Percentiles rank a stretch among this genome's conserved stretches.
Conservation (phyloP, 2,113 vertebrate genomes). For the Oxyruncus cristatus region DNA sequence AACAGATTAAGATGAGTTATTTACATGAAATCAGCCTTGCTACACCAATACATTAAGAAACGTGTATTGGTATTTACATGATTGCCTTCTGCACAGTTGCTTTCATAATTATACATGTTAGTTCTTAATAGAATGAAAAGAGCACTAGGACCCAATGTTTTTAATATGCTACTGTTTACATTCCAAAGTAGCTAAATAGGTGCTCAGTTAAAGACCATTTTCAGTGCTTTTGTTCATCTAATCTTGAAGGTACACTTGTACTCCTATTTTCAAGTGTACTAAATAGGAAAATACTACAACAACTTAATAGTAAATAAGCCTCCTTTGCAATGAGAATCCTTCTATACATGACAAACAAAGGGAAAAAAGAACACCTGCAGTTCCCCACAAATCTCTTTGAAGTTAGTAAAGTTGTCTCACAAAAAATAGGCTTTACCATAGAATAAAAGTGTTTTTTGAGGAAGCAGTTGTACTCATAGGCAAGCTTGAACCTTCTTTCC, state of each 20-base stretch:
- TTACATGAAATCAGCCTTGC: conserved; percentile 31
- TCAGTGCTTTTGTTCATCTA: background rate
- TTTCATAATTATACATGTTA: background rate
- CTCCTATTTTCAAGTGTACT: background rate
- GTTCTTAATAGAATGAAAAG: conserved; percentile 2
- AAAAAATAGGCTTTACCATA: background rate
- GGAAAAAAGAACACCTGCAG: background rate
- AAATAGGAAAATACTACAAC: background rate
- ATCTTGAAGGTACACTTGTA: background rate
- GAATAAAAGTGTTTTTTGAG: background rate
- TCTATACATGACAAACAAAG: background rate
- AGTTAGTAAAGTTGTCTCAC: background rate
- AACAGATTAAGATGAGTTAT: conserved; percentile 32
- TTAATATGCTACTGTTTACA: background rate
- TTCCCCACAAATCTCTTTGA: conserved; percentile 15
- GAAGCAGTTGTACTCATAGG: background rate
- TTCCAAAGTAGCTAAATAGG: background rate
- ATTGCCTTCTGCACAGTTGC: conserved; percentile 18
- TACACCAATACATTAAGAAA: conserved; percentile 27
- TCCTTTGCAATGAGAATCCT: background rate
- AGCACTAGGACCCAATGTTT: background rate
- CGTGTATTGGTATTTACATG: conserved; percentile 36
- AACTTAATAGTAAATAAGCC: background rate
- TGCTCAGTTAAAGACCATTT: background rate
- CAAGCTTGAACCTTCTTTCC: background rate